A percentile compares a stretch with the other conserved stretches of the same genome.
Conservation (phyloP, 2,113 vertebrate genomes). For the Nettapus auritus region DNA sequence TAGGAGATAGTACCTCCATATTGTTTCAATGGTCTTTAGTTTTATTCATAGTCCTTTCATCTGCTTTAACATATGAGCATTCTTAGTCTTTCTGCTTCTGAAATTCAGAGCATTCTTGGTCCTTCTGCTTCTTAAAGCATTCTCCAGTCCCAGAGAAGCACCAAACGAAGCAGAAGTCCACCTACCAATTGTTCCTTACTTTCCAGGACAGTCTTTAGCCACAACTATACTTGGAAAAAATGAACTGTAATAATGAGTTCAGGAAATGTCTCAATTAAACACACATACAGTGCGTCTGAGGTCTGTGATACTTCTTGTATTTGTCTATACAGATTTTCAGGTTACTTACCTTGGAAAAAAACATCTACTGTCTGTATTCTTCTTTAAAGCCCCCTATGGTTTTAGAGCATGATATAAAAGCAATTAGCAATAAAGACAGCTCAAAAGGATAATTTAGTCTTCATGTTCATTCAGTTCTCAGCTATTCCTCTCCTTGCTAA, state of each 20-base stretch:
- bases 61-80: not conserved
- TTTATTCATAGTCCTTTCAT: not conserved
- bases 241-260: not conserved
- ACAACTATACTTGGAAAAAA: not conserved
- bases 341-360: not conserved
- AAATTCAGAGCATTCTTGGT: not conserved
- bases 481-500: not conserved
- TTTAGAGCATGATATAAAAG: not conserved
- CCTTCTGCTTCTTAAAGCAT: no score
- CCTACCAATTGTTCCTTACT: not conserved
- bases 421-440: not conserved
- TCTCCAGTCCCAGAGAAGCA: no score
- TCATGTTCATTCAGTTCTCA: not conserved
- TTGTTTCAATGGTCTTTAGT: not conserved
- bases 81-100: not conserved
- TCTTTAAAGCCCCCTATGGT: not conserved
- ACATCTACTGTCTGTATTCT: not conserved
- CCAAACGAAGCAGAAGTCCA: no score
- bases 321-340: not conserved
- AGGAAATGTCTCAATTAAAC: not conserved
- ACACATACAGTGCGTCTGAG: not conserved
- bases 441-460: conserved; percentile 19
- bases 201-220: not conserved
- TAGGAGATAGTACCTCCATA: not conserved
- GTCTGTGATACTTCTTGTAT: not conserved